Evolutionary conservation across 1,140 invertebrate genomes (phyloP), one percentile per base, ranked within the genome.

Genomic region (Megalonaias nervosa): DNA sequence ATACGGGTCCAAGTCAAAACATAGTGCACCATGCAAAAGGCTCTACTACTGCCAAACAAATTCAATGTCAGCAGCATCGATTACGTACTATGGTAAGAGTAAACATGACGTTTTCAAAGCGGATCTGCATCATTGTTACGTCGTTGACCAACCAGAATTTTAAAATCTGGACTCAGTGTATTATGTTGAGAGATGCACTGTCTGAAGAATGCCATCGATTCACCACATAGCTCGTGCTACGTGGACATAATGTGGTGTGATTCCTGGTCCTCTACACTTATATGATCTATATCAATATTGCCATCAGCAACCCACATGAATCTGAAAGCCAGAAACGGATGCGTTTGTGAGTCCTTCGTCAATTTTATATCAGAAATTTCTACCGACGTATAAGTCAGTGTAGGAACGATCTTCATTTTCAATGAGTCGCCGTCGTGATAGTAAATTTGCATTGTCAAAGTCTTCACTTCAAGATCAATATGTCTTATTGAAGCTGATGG

Each of bases 231-330:
- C 19, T 70, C 67, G 5, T 64, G 17, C 81, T 81, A 83, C 15
- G 60, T 78, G 6, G 70, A 66, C 57, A 77, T 31, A 16, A 81
- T 73, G 23, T 73, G 76, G 15, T 60, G 71, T 26, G 65, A 38
- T n/a, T 67, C 58, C 55, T 81, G 71, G 3, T 77, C 75, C 69
- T 83, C 80, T 15, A 77, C 65, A 74, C 77, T 83, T 4, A 83
- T 69, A 48, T 83, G 83, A 74, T 85, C 83, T 21, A 81, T 70
- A 17, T 85, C 83, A 1, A 77, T 61, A 64, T 81, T 80, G 19
- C 83, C 83, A 65, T 83, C 81, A 57, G 74, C 72, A n/a, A 81
- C 70, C 83, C 81, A 85, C 73, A 78, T 83, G 0, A 81, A 78
- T 59, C 71, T 69, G 26, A 85, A 67, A 9, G 75, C 77, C 13